These are phyloP conservation scores for Oppia nitens DNA, from an alignment of 1,140 invertebrate genomes.

Conservation along the genomic window DNA sequence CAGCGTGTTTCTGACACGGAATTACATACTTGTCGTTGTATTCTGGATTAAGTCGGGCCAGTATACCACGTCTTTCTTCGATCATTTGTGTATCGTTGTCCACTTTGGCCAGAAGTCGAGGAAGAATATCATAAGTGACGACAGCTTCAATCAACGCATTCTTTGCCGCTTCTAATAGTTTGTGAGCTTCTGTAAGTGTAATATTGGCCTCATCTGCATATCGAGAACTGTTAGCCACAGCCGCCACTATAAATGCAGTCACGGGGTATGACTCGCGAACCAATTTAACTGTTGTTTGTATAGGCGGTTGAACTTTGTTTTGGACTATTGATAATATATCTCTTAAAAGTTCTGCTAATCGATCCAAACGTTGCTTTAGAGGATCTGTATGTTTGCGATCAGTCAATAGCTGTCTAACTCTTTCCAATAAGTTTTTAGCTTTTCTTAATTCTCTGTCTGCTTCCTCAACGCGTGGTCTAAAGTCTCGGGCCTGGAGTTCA, in stretches of 20 bases:
- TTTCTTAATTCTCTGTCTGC: slow-evolving; percentile 21
- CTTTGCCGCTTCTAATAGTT: slow-evolving; percentile 17
- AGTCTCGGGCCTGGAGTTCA: slow-evolving; percentile 19
- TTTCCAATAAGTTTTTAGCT: slow-evolving; percentile 20
- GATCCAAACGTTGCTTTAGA: slow-evolving; percentile 15
- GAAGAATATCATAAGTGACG: slow-evolving; percentile 18
- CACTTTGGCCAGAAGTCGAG: slow-evolving; percentile 17
- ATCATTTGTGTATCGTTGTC: slow-evolving; percentile 24
- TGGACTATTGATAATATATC: slow-evolving; percentile 19
- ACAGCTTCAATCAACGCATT: slow-evolving; percentile 16
- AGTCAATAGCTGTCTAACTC: slow-evolving; percentile 17
- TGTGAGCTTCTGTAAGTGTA: slow-evolving; percentile 18
- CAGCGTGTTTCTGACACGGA: slow-evolving; percentile 47
- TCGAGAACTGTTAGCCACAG: slow-evolving; percentile 4
- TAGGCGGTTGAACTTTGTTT: slow-evolving; percentile 20
- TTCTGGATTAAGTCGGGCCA: slow-evolving; percentile 44
- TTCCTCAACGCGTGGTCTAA: slow-evolving; percentile 17
- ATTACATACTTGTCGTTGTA: slow-evolving; percentile 45
- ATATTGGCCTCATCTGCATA: slow-evolving; percentile 11
- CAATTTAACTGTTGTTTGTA: slow-evolving; percentile 13
- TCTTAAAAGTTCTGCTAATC: slow-evolving; percentile 14
- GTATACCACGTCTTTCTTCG: slow-evolving; percentile 21
- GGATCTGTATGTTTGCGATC: slow-evolving; percentile 11
- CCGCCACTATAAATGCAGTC: slow-evolving; percentile 9
- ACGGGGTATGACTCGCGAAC: slow-evolving; percentile 11